Evolutionary conservation across 1,140 invertebrate genomes (phyloP).

Genomic region (Macrobrachium rosenbergii): DNA sequence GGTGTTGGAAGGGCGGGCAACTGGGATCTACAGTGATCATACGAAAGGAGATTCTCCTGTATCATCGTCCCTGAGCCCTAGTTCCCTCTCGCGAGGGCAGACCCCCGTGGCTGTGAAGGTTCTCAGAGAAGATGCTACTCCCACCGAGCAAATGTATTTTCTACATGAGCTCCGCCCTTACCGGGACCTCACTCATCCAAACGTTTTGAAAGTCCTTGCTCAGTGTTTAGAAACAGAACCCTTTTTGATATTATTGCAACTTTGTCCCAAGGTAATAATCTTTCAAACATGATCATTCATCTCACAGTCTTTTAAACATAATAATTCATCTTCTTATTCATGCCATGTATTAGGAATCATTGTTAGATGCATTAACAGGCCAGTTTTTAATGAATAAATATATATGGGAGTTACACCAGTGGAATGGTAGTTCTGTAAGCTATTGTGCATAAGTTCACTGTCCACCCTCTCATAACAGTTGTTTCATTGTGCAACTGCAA

Average conservation of each 20-base stretch:
- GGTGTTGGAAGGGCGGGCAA: constrained; percentile 82
- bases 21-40: constrained; percentile 72
- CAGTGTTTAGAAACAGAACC: constrained; percentile 78
- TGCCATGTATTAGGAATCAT: not conserved
- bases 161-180: constrained; percentile 80
- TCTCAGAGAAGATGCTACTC: constrained; percentile 79
- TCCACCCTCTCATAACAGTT: no score
- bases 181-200: constrained; percentile 77
- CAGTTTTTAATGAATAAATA: no score
- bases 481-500: no score
- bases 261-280: constrained; percentile 75
- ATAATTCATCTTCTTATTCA: no score
- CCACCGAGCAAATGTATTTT: constrained; percentile 79
- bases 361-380: no score
- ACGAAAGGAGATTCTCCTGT: constrained; percentile 62
- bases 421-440: no score
- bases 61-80: constrained; percentile 68
- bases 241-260: constrained; percentile 78
- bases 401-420: no score
- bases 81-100: constrained; percentile 35
- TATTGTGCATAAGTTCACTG: no score
- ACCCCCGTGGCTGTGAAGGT: constrained; percentile 78
- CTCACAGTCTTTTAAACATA: no score
- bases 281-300: not conserved
- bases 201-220: constrained; percentile 76